Conservation (phyloP, 2,888 invertebrate genomes). For the Dermolepida albohirtum region DNA sequence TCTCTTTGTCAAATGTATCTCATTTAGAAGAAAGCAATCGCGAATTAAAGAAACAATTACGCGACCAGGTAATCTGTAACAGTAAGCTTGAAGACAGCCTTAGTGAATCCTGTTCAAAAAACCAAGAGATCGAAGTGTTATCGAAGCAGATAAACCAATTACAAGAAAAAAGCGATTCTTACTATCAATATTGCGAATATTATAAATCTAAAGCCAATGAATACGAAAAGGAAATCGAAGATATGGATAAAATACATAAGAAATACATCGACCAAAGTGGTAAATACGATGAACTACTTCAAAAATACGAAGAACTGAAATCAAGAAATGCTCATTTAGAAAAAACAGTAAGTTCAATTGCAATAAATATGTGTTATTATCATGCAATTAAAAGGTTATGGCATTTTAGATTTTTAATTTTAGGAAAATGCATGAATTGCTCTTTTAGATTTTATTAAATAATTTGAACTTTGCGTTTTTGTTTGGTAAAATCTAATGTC, state of each 20-base stretch:
- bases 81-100: constrained; percentile 47
- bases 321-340: constrained; percentile 53
- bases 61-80: constrained; percentile 3
- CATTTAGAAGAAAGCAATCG: constrained; percentile 6
- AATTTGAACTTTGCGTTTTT: too few species aligned
- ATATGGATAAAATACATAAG: constrained; percentile 54
- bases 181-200: constrained; percentile 53
- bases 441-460: too few species aligned
- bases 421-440: too few species aligned
- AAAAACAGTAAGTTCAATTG: constrained; percentile 51
- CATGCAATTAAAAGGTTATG: not conserved
- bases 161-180: constrained; percentile 50
- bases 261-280: constrained; percentile 61
- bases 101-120: constrained; percentile 13
- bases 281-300: constrained; percentile 57
- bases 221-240: constrained; percentile 56
- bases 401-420: too few species aligned
- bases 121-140: constrained; percentile 50
- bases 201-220: constrained; percentile 54
- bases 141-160: constrained; percentile 53
- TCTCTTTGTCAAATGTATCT: not conserved
- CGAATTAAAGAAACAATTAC: not conserved
- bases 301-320: constrained; percentile 55
- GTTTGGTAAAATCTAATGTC: too few species aligned
- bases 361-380: not conserved